Evolutionary conservation across 2,888 invertebrate genomes (phyloP).

Genomic region (Hemistola chrysoprasaria): DNA sequence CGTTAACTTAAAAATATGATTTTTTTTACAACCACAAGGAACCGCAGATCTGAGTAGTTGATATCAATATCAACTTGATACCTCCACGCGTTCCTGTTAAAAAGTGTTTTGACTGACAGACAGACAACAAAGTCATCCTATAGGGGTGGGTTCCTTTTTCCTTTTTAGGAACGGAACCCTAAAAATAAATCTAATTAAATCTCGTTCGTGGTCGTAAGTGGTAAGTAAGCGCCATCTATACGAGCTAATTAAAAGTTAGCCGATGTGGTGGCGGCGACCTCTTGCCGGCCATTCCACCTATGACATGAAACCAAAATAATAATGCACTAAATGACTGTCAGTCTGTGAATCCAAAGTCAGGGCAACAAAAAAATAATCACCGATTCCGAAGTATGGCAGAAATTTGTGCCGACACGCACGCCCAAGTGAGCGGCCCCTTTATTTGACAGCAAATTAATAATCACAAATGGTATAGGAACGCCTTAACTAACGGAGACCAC

Average conservation of each 20-base stretch:
- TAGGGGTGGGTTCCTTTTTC: no score
- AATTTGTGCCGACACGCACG: slow-evolving; percentile 81
- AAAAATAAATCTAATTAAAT: no score
- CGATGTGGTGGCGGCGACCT: slow-evolving; percentile 25
- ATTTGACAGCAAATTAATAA: slow-evolving; percentile 83
- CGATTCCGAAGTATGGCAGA: slow-evolving; percentile 80
- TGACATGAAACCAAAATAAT: slow-evolving; percentile 56
- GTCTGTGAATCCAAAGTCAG: slow-evolving; percentile 74
- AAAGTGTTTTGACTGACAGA: no score
- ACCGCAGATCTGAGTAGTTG: no score
- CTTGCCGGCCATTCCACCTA: slow-evolving; percentile 44
- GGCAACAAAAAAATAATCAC: slow-evolving; percentile 77
- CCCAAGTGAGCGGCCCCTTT: slow-evolving; percentile 81
- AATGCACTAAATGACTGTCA: slow-evolving; percentile 66
- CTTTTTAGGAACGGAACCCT: no score
- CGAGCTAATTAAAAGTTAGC: slow-evolving; percentile 54
- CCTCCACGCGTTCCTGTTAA: no score
- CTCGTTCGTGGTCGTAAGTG: no score
- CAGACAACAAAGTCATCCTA: no score
- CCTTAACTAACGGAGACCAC: slow-evolving; percentile 55
- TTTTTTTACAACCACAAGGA: no score
- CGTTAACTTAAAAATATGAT: no score
- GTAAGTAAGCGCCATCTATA: slow-evolving; percentile 41
- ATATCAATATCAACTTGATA: no score
- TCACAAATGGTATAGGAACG: slow-evolving; percentile 63